phyloP scores from a whole-genome alignment of 2,113 vertebrate species.

The Crotalus horridus region DNA sequence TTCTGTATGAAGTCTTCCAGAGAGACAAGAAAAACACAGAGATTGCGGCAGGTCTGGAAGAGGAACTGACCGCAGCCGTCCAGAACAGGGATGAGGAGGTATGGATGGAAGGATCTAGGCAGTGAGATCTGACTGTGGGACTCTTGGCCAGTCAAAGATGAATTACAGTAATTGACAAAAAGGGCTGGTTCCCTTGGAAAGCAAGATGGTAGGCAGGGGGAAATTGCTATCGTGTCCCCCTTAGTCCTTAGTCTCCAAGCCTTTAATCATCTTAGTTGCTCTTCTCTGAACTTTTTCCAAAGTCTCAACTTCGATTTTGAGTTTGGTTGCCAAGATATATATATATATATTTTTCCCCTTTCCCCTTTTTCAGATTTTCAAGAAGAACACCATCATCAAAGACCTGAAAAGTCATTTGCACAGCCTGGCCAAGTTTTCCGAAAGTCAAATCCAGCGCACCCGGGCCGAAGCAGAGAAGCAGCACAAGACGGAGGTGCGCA shows the following conservation, averaged over 20 bases:
- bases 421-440: conserved; percentile 50
- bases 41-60: conserved; percentile 43
- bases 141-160: neutral
- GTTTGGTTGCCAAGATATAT: no score
- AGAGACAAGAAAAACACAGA: conserved; percentile 53
- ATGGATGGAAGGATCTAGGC: neutral
- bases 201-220: neutral
- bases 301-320: no score
- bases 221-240: no score
- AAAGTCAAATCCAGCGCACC: conserved; percentile 58
- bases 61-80: conserved; percentile 52
- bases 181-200: neutral
- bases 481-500: conserved; percentile 54
- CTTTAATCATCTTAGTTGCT: no score
- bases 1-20: conserved; percentile 52
- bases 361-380: conserved; percentile 67
- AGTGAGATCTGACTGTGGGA: neutral
- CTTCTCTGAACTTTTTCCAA: no score
- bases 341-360: no score
- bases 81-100: conserved; percentile 71
- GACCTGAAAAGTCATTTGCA: conserved; percentile 68
- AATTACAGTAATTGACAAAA: neutral
- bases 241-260: no score
- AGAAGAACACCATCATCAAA: conserved; percentile 66
- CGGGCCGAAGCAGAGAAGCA: conserved; percentile 63